These are phyloP conservation scores for Melangyna quadrimaculata DNA, from an alignment of 2,888 invertebrate species.

Conservation along the genomic window DNA sequence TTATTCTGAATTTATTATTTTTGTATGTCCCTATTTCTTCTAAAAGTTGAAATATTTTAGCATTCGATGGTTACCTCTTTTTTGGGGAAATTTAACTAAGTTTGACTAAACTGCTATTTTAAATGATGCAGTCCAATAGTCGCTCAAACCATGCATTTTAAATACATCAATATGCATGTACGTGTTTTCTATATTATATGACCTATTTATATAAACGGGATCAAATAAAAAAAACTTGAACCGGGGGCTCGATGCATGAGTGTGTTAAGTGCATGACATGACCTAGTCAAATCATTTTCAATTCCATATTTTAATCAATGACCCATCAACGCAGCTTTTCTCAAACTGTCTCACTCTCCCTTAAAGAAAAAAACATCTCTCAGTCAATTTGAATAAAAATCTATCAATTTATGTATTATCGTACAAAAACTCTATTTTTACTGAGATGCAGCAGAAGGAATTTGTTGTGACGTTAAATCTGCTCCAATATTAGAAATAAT, in stretches of 20 bases:
- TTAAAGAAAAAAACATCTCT: background rate
- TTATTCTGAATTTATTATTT: too few species aligned
- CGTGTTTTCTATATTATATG: background rate
- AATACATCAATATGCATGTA: background rate
- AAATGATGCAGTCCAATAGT: background rate
- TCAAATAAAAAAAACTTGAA: slow-evolving; percentile 4
- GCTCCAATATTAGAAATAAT: background rate
- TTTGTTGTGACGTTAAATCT: slow-evolving; percentile 38
- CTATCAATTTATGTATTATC: too few species aligned
- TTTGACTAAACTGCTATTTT: too few species aligned
- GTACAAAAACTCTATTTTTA: too few species aligned
- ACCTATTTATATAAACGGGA: background rate
- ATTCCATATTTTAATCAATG: background rate
- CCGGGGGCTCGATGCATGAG: background rate
- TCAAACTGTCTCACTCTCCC: background rate
- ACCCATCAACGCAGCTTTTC: background rate
- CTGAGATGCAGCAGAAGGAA: background rate
- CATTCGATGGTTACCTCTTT: too few species aligned
- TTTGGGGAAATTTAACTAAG: too few species aligned
- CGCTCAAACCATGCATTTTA: background rate
- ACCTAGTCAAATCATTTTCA: slow-evolving; percentile 2
- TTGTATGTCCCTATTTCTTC: too few species aligned
- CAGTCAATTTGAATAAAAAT: background rate
- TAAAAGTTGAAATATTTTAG: too few species aligned
- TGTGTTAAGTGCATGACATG: background rate